Evolutionary conservation across 2,113 vertebrate species (phyloP).

Genomic region (Thalassoma bifasciatum): DNA sequence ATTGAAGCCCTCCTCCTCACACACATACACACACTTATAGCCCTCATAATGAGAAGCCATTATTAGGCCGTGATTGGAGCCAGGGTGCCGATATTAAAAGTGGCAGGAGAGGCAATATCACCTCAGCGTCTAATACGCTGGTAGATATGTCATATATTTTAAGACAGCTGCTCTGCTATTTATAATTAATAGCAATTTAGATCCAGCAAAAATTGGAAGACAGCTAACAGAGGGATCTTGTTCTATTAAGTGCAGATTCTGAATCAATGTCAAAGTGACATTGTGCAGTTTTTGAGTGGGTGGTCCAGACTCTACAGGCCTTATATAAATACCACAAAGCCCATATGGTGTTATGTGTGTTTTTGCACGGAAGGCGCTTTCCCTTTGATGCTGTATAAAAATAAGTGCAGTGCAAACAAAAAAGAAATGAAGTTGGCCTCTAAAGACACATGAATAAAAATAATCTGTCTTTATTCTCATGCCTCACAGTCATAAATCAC

Average conservation of each 20-base stretch:
- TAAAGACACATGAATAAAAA: slow-evolving; percentile 75
- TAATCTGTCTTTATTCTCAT: slow-evolving; percentile 77
- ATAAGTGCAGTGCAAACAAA: slow-evolving; percentile 70
- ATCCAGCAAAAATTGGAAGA: slow-evolving; percentile 67
- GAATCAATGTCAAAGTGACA: slow-evolving; percentile 75
- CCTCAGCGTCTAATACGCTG: slow-evolving; percentile 69
- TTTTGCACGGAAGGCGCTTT: slow-evolving; percentile 41
- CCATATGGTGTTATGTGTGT: slow-evolving; percentile 50
- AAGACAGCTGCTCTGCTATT: slow-evolving; percentile 81
- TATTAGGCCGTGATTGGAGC: slow-evolving; percentile 82
- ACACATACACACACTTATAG: slow-evolving; percentile 31
- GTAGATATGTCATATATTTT: slow-evolving; percentile 81
- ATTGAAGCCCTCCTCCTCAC: slow-evolving; percentile 53
- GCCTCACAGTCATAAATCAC: slow-evolving; percentile 78
- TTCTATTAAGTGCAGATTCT: slow-evolving; percentile 73
- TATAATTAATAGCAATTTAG: slow-evolving; percentile 83
- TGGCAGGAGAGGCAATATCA: slow-evolving; percentile 80
- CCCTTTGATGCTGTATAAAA: slow-evolving; percentile 68
- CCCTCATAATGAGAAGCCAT: slow-evolving; percentile 80
- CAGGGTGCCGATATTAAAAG: slow-evolving; percentile 80
- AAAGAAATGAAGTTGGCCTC: slow-evolving; percentile 74
- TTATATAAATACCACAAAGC: slow-evolving; percentile 69
- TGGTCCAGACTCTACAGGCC: slow-evolving; percentile 60
- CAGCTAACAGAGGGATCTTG: slow-evolving; percentile 70
- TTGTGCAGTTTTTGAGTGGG: slow-evolving; percentile 66